A percentile compares a stretch with the other conserved stretches of the same genome.
Evolutionary conservation across 2,888 invertebrate genomes (phyloP).

Genomic region (Teleiodes luculella): DNA sequence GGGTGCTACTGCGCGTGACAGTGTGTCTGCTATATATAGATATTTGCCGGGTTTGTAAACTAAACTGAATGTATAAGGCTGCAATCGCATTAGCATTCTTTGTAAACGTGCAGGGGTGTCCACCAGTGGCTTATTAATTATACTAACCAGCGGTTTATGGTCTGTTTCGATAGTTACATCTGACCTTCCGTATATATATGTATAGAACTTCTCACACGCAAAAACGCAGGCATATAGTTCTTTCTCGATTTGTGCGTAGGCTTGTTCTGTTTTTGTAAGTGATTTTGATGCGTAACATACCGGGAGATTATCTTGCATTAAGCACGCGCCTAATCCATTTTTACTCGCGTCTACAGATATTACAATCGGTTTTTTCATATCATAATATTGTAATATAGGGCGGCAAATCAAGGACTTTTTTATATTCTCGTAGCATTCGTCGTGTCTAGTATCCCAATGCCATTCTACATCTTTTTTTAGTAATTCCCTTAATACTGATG

Average conservation of each 20-base stretch:
- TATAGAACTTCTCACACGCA: slow-evolving; percentile 19
- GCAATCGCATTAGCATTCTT: slow-evolving; percentile 26
- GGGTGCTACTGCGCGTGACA: slow-evolving; percentile 21
- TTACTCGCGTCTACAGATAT: no score
- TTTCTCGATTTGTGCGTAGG: slow-evolving; percentile 25
- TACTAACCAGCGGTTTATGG: slow-evolving; percentile 18
- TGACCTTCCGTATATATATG: slow-evolving; percentile 19
- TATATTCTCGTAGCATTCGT: slow-evolving; percentile 25
- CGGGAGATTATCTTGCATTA: slow-evolving; percentile 22
- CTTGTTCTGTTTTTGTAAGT: slow-evolving; percentile 18
- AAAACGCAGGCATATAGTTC: slow-evolving; percentile 22
- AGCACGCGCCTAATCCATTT: slow-evolving; percentile 22
- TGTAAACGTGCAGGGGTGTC: slow-evolving; percentile 22
- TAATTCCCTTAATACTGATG: slow-evolving; percentile 3
- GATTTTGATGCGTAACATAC: slow-evolving; percentile 21
- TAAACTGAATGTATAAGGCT: slow-evolving; percentile 24
- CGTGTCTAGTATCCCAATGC: slow-evolving; percentile 17
- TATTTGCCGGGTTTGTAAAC: slow-evolving; percentile 28
- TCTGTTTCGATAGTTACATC: slow-evolving; percentile 24
- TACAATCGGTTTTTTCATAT: slow-evolving; percentile 16
- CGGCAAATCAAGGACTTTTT: slow-evolving; percentile 24
- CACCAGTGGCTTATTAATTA: slow-evolving; percentile 24
- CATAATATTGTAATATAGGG: no score
- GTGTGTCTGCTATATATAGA: slow-evolving; percentile 26
- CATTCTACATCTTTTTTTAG: neutral